Base-by-base conservation (phyloP, 2,888 invertebrate genomes). In the Drosophila leonis region DNA sequence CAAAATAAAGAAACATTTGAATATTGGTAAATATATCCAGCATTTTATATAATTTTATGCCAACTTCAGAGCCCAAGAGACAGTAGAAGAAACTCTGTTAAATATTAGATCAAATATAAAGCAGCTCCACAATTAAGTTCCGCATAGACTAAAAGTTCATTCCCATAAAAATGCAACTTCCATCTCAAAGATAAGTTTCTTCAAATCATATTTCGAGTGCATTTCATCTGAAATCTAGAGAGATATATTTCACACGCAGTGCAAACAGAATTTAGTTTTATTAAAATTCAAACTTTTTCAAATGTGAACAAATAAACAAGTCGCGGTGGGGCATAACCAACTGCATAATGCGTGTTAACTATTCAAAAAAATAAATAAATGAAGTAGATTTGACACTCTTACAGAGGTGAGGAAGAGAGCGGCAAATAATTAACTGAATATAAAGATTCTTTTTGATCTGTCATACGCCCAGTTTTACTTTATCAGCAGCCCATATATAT, bases 281-380 rank as follows among this genome's bases (percentile, higher is more conserved):
- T 15, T 55, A 18, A 55, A 20, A 33, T 20, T 9, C 18, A n/a
- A 60, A 44, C 62, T n/a, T 29, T 49, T 51, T 49, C 7, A 41
- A 49, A 31, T 66, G 51, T 46, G 42, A 52, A 42, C 10, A 48
- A n/a, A 29, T 49, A n/a, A 29, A 10, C 5, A 48, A 0, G 4
- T 29, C 9, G 48, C n/a, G n/a, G 5, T n/a, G 0, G 18, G 31
- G 49, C 18, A 18, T 20, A 13, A 1, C 7, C 4, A 18, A 49
- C 49, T 49, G 8, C 31, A 13, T 1, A 49, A 49, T 49, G 18
- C 18, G 4, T 4, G n/a, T 15, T 13, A 4, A 18, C 4, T 7
- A 20, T 5, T 5, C 12, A 20, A 10, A 10, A 4, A 18, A 41
- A 41, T 13, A 37, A 37, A 37, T 6, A 13, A n/a, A n/a, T n/a